Percentiles rank a stretch among this genome's conserved stretches.
Conservation (phyloP, 2,888 invertebrate species). For the Acanthosepion pharaonis region DNA sequence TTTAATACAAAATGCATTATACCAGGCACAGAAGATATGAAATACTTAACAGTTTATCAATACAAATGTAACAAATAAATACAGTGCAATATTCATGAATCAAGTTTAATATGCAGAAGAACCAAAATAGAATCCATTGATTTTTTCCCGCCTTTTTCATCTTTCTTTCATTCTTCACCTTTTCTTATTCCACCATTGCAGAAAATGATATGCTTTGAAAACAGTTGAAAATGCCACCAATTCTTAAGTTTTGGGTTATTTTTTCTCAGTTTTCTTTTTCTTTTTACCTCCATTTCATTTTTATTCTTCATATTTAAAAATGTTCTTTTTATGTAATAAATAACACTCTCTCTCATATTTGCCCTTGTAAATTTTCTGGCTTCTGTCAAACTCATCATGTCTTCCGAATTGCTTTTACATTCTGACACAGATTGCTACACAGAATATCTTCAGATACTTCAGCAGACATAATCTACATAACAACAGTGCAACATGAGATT, state of each 20-base stretch:
- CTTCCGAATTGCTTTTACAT: background rate
- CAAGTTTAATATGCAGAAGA: background rate
- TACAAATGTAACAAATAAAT: too few species aligned
- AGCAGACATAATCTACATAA: background rate
- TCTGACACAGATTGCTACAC: background rate
- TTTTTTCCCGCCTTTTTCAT: background rate
- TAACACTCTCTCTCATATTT: background rate
- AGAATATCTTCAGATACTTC: background rate
- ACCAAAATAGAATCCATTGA: constrained; percentile 3
- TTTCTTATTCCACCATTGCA: background rate
- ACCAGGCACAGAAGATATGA: too few species aligned
- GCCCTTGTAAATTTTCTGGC: background rate
- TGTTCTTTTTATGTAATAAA: too few species aligned
- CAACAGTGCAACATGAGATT: background rate
- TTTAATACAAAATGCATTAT: too few species aligned
- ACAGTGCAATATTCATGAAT: background rate
- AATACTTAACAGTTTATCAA: too few species aligned
- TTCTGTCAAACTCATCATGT: constrained; percentile 17
- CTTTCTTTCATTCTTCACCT: background rate
- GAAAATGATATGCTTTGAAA: background rate
- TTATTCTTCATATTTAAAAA: too few species aligned
- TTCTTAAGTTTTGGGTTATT: too few species aligned
- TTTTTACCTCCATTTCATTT: too few species aligned
- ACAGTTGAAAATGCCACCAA: background rate
- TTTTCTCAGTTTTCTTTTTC: too few species aligned